These are phyloP conservation scores for Pectinophora gossypiella DNA, from an alignment of 1,140 invertebrate genomes.

Conservation along the genomic window DNA sequence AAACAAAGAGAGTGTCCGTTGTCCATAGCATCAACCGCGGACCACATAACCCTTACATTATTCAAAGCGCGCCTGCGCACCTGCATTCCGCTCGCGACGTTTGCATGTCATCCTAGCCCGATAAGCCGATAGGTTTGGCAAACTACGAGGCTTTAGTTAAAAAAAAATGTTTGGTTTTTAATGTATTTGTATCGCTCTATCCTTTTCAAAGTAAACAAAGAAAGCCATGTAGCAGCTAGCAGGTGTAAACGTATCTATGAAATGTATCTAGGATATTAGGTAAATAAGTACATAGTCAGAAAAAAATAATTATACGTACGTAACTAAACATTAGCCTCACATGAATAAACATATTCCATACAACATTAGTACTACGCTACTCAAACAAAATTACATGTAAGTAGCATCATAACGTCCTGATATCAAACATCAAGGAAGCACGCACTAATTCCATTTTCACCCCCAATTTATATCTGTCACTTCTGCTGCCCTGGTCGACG, in stretches of 20 bases:
- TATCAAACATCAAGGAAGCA: slow-evolving; percentile 22
- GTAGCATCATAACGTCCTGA: neutral
- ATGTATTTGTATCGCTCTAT: too few species aligned
- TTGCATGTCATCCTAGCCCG: neutral
- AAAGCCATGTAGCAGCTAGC: too few species aligned
- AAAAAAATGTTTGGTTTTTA: too few species aligned
- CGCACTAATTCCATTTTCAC: slow-evolving; percentile 56
- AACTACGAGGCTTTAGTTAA: too few species aligned
- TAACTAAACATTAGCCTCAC: too few species aligned
- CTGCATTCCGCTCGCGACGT: slow-evolving; percentile 34
- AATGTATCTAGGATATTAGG: too few species aligned
- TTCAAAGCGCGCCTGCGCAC: slow-evolving; percentile 35
- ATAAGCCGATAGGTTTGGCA: neutral
- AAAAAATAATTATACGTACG: too few species aligned
- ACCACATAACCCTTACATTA: slow-evolving; percentile 33
- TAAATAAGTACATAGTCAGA: too few species aligned
- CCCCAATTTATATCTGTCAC: slow-evolving; percentile 66
- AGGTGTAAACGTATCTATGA: too few species aligned
- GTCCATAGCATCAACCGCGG: slow-evolving; percentile 13
- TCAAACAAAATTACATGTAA: neutral
- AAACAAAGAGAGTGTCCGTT: neutral
- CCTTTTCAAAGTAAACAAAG: too few species aligned
- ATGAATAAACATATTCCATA: too few species aligned
- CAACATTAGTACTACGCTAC: too few species aligned
- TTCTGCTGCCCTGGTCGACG: slow-evolving; percentile 51